Base-by-base conservation (phyloP, 2,888 invertebrate species). In the Macrophya alboannulata region DNA sequence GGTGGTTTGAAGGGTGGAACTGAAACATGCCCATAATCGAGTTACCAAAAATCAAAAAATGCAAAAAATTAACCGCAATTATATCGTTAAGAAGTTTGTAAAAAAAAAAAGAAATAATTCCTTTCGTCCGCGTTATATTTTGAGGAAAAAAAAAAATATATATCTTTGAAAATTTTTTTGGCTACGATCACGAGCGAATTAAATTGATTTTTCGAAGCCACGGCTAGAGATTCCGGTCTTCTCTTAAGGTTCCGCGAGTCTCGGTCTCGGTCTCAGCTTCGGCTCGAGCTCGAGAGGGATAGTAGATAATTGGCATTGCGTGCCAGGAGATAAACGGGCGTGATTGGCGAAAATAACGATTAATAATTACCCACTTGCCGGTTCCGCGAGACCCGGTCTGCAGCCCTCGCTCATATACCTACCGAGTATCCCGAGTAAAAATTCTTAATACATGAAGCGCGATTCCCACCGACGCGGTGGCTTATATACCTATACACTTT, bases 331-430 rank as follows among this genome's bases (percentile, higher is more conserved):
- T 92, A 91, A 92, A 92, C 92, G 91, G 91, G 91, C 92, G 91
- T 92, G 92, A 92, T 92, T 92, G 92, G 92, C 92, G 92, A 92
- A 92, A 92, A 92, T 92, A 92, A 92, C 92, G 92, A 92, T 92
- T 92, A 92, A 92, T 92, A 92, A 92, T 92, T 92, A 92, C 91
- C 92, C 92, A 90, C 91, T 90, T 90, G 92, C 90, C 90, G 90
- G 45, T 43, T 89, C 90, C 91, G 89, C 90, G 87, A 90, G 90
- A 89, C 90, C 90, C 90, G 85, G 15, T 43, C 4, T 31, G 1
- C 3, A 31, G 31, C 31, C 3, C 59, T 31, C 21, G 25, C 59
- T 62, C 81, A 43, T 43, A 43, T 43, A 48, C 48, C 48, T 31
- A 31, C 31, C 31, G 31, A 31, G 31, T 31, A 48, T 12, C 1